A percentile compares a stretch with the other conserved stretches of the same genome.
phyloP scores from a whole-genome alignment of 2,888 invertebrate genomes.

The Dolichomitus sp. region DNA sequence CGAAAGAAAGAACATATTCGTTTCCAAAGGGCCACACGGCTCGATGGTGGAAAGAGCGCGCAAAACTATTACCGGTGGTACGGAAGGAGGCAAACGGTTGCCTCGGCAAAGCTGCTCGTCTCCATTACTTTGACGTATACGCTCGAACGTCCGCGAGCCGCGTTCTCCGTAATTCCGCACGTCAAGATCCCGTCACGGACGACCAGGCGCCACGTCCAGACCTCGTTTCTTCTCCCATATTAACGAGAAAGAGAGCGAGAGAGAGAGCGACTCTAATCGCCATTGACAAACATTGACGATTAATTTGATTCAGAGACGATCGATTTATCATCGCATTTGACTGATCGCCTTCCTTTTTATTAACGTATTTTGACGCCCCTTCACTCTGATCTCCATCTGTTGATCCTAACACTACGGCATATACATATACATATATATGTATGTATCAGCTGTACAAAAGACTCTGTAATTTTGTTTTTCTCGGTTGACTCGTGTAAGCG shows the following conservation, averaged over 20 bases:
- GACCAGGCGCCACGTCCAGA: slow-evolving; percentile 14
- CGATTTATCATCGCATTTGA: slow-evolving; percentile 51
- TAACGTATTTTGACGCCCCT: slow-evolving; percentile 26
- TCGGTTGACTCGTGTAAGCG: slow-evolving; percentile 4
- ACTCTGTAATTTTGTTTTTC: background rate
- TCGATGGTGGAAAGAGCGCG: slow-evolving; percentile 33
- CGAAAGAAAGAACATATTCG: slow-evolving; percentile 40
- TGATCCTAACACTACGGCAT: background rate
- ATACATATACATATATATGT: too few species aligned
- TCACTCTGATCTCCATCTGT: background rate
- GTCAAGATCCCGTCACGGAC: slow-evolving; percentile 33
- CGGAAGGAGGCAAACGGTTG: slow-evolving; percentile 35
- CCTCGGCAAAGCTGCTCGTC: slow-evolving; percentile 44
- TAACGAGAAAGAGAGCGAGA: background rate
- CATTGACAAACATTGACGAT: slow-evolving; percentile 46
- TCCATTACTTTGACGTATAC: slow-evolving; percentile 62
- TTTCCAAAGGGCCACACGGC: slow-evolving; percentile 54
- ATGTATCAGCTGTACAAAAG: slow-evolving; percentile 3
- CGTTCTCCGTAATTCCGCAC: slow-evolving; percentile 42
- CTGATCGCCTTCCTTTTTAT: slow-evolving; percentile 31
- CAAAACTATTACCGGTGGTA: slow-evolving; percentile 46
- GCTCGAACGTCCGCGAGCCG: slow-evolving; percentile 34
- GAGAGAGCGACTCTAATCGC: slow-evolving; percentile 17
- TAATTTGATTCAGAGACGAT: slow-evolving; percentile 25
- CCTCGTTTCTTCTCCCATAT: slow-evolving; percentile 21